These are phyloP conservation scores for Macquaria australasica DNA, from an alignment of 2,113 vertebrate genomes.

Conservation along the genomic window DNA sequence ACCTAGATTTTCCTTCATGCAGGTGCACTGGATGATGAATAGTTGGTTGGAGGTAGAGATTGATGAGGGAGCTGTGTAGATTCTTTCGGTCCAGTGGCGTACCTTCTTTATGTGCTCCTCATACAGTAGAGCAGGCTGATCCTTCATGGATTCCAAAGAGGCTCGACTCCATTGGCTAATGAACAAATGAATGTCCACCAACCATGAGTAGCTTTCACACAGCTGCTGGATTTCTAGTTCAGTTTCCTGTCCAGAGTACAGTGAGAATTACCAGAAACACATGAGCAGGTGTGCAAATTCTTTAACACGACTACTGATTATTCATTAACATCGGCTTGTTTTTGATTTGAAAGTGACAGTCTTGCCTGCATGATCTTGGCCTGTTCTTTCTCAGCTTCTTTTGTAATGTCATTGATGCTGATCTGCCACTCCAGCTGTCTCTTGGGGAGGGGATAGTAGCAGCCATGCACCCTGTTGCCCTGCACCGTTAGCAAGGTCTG, in stretches of 20 bases:
- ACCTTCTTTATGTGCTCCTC: constrained; percentile 72
- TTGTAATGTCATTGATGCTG: constrained; percentile 59
- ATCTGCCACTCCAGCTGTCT: constrained; percentile 82
- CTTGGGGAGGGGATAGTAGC: constrained; percentile 73
- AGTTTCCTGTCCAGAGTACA: constrained; percentile 74
- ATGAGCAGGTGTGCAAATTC: background rate
- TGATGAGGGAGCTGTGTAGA: constrained; percentile 55
- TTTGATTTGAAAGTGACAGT: background rate
- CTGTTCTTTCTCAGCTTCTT: constrained; percentile 68
- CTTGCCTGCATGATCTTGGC: constrained; percentile 77
- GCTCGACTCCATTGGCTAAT: constrained; percentile 76
- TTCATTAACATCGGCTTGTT: too few relatives aligned
- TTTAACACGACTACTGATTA: background rate
- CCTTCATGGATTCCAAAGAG: constrained; percentile 77
- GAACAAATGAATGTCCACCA: constrained; percentile 77
- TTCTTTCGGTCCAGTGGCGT: constrained; percentile 72
- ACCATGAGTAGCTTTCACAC: constrained; percentile 78
- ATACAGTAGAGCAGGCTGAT: constrained; percentile 73
- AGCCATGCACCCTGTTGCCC: constrained; percentile 73
- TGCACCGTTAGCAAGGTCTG: constrained; percentile 53
- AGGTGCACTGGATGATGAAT: constrained; percentile 77
- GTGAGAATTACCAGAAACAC: background rate
- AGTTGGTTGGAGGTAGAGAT: constrained; percentile 81
- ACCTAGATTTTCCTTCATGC: constrained; percentile 80
- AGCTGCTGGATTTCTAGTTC: constrained; percentile 78